Conservation (phyloP, 1,140 invertebrate species). For the Bombus huntii region DNA sequence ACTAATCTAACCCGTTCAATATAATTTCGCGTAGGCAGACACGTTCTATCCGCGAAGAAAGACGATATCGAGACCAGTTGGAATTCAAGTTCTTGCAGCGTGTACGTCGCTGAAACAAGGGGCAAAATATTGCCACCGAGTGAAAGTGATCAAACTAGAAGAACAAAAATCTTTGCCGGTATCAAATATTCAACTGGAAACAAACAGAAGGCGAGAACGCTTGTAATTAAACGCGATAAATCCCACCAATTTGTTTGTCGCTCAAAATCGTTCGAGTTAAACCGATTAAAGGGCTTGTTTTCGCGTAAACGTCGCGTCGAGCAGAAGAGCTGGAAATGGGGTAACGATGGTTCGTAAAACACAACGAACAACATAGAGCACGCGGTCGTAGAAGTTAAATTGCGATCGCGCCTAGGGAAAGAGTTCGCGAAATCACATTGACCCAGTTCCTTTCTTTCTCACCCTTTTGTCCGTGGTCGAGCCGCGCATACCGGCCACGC, state of each 20-base stretch:
- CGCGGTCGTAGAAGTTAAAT: constrained; percentile 18
- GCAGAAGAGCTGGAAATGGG: not conserved
- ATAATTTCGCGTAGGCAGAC: not conserved
- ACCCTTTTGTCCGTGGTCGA: constrained; percentile 19
- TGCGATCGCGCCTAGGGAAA: constrained; percentile 2
- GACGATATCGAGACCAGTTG: not conserved
- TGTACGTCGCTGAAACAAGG: not conserved
- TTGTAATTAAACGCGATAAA: not conserved
- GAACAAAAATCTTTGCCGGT: not conserved
- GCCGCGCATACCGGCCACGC: not conserved
- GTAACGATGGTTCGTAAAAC: not conserved
- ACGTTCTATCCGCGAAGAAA: not conserved
- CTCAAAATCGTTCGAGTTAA: not conserved
- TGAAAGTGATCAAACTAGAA: not conserved
- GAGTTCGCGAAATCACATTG: constrained; percentile 30
- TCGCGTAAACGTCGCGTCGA: too few species aligned
- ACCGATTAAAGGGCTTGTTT: not conserved
- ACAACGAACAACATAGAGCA: not conserved
- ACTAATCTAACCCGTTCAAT: not conserved
- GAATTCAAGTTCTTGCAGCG: not conserved
- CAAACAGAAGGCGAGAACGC: not conserved
- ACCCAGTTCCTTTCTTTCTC: constrained; percentile 24
- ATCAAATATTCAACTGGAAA: not conserved
- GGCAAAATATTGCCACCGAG: not conserved
- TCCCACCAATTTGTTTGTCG: not conserved